Base-by-base conservation (phyloP, 2,797 vertebrate species). In the Sebastes steindachneri region DNA sequence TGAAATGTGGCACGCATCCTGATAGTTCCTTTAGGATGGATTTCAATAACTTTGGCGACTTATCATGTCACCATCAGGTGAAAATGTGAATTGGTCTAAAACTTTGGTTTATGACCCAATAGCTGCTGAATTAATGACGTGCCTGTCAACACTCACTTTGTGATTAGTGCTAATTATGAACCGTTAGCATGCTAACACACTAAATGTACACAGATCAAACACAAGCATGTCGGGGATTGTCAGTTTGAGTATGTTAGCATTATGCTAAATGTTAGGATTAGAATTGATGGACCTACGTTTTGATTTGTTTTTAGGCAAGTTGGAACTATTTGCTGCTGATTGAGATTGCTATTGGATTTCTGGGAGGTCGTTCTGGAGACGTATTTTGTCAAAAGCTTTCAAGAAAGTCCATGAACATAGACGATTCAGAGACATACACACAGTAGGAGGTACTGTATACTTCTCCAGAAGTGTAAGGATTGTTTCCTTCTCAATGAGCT, bases 401-500 rank as follows among this genome's bases (percentile, higher is more conserved):
- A 59, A 59, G 57, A 29, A 29, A 29, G 57, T 59, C 23, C 9
- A 11, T 2, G 25, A 37, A 70, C 35, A 25, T 1, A 21, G 21
- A 17, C 1, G 1, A 37, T 54, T 71, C 8, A 17, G 25, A 57
- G n/a, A 14, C 33, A 53, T 6, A 37, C 11, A 48, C 15, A n/a
- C 53, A 68, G 75, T 9, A 23, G 31, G 19, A 31, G 31, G 19
- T 63, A 31, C 37, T 26, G 67, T 68, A 12, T 4, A 33, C 0
- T n/a, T 72, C 37, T 37, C 59, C 7, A 26, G 57, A 68, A 63
- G 72, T 21, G 68, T 74, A 12, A 35, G 4, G 57, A 5, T 28
- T 54, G 35, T 77, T 77, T 77, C 68, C 71, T 2, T 72, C 63
- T 83, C 54, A 74, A 9, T 79, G 70, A 85, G 66, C 82, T 57